phyloP scores from a whole-genome alignment of 2,113 vertebrate genomes.

The Apodemus sylvaticus region DNA sequence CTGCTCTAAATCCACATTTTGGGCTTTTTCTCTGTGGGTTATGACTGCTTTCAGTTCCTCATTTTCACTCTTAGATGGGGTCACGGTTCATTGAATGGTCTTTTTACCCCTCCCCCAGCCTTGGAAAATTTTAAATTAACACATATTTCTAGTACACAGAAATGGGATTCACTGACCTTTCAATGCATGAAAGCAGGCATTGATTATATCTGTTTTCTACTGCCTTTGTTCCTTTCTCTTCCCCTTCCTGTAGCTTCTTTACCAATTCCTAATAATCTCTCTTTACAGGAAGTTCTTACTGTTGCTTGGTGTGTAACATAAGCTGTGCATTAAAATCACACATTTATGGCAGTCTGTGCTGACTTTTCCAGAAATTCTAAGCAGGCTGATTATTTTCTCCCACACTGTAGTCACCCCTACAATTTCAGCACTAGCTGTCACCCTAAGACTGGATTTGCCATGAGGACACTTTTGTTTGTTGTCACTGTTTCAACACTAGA shows the following conservation, averaged over 20 bases:
- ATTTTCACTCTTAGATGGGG: background rate
- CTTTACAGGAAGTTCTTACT: background rate
- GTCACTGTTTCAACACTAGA: constrained; percentile 30
- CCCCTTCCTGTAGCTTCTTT: background rate
- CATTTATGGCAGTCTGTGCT: background rate
- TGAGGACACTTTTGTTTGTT: background rate
- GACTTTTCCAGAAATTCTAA: background rate
- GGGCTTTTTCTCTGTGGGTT: background rate
- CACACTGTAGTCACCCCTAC: background rate
- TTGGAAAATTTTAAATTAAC: background rate
- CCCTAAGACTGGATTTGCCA: background rate
- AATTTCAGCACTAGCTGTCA: background rate
- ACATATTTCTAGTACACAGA: background rate
- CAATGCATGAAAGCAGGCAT: background rate
- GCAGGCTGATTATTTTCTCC: background rate
- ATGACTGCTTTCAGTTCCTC: background rate
- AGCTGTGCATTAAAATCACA: background rate
- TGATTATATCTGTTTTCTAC: background rate
- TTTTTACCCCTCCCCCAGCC: background rate
- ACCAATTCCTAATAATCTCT: background rate
- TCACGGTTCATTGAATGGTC: background rate
- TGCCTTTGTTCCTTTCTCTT: background rate
- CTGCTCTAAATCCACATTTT: background rate
- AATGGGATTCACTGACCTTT: background rate
- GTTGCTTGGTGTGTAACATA: background rate